A percentile compares a stretch with the other conserved stretches of the same genome.
Evolutionary conservation across 2,113 vertebrate genomes (phyloP).

Genomic region (Peromyscus maniculatus): DNA sequence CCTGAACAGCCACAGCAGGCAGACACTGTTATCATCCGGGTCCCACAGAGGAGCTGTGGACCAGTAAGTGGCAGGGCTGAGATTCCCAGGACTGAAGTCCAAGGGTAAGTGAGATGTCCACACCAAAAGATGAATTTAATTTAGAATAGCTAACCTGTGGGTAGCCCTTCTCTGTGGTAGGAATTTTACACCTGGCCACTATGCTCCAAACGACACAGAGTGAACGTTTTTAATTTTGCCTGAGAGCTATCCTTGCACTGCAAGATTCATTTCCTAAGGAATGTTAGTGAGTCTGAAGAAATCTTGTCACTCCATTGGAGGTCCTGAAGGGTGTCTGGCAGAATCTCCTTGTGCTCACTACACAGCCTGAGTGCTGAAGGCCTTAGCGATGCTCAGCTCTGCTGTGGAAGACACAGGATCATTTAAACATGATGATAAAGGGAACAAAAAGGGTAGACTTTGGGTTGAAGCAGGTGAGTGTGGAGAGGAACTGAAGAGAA

Average conservation of each 20-base stretch:
- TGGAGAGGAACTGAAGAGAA: conserved; percentile 27
- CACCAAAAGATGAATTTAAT: neutral
- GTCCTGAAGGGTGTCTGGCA: neutral
- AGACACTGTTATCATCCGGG: neutral
- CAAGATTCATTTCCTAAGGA: neutral
- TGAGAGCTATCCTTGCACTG: neutral
- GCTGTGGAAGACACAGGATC: neutral
- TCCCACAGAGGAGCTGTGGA: neutral
- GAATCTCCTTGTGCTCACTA: neutral
- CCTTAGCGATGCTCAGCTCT: neutral
- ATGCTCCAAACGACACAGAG: neutral
- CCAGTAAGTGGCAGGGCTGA: neutral
- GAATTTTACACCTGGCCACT: neutral
- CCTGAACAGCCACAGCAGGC: neutral
- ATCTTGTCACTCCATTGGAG: neutral
- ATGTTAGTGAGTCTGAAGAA: conserved; percentile 48
- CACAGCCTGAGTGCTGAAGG: neutral
- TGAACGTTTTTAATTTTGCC: neutral
- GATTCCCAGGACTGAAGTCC: conserved; percentile 6
- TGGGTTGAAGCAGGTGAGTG: neutral
- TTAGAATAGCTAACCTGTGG: conserved; percentile 13
- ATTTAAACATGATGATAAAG: neutral
- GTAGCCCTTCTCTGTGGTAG: neutral
- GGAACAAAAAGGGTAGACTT: neutral
- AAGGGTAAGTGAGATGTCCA: neutral